Percentiles rank a stretch among this genome's conserved stretches.
phyloP scores from a whole-genome alignment of 1,140 invertebrate species.

The Drosophila grimshawi region DNA sequence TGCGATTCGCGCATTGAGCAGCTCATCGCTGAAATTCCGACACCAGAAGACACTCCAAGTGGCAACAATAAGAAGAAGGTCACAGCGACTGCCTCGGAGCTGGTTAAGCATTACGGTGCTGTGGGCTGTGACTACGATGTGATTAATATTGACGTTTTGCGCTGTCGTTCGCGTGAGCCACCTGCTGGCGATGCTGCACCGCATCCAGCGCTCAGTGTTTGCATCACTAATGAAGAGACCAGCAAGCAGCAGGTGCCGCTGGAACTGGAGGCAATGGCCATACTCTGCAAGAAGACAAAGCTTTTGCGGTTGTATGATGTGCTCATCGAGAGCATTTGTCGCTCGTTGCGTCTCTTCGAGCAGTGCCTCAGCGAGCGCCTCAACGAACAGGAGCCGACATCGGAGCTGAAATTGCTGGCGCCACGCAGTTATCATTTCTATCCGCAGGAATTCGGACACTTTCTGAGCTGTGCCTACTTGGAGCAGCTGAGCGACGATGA shows the following conservation, averaged over 20 bases:
- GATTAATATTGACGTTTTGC: slow-evolving; percentile 70
- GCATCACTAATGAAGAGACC: slow-evolving; percentile 61
- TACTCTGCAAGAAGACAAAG: slow-evolving; percentile 88
- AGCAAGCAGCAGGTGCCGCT: slow-evolving; percentile 86
- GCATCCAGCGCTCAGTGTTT: slow-evolving; percentile 61
- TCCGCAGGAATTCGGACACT: slow-evolving; percentile 88
- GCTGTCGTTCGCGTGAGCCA: slow-evolving; percentile 64
- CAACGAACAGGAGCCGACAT: slow-evolving; percentile 62
- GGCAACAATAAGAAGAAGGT: slow-evolving; percentile 55
- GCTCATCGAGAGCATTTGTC: slow-evolving; percentile 89
- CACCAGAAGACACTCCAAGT: slow-evolving; percentile 29
- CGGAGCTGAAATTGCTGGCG: slow-evolving; percentile 40
- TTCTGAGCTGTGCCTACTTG: slow-evolving; percentile 90
- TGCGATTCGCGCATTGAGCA: slow-evolving; percentile 66
- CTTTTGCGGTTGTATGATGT: slow-evolving; percentile 88
- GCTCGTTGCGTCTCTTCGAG: slow-evolving; percentile 88
- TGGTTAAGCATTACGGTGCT: slow-evolving; percentile 50
- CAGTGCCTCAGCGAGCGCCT: slow-evolving; percentile 85
- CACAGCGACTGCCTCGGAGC: slow-evolving; percentile 8
- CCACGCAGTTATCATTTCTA: slow-evolving; percentile 84
- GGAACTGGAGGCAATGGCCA: slow-evolving; percentile 89
- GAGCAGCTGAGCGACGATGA: slow-evolving; percentile 87
- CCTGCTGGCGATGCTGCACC: slow-evolving; percentile 44
- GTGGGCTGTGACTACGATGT: slow-evolving; percentile 74
- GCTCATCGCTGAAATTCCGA: slow-evolving; percentile 55